phyloP scores from a whole-genome alignment of 2,113 vertebrate genomes.

The Petrocephalus zakoni region DNA sequence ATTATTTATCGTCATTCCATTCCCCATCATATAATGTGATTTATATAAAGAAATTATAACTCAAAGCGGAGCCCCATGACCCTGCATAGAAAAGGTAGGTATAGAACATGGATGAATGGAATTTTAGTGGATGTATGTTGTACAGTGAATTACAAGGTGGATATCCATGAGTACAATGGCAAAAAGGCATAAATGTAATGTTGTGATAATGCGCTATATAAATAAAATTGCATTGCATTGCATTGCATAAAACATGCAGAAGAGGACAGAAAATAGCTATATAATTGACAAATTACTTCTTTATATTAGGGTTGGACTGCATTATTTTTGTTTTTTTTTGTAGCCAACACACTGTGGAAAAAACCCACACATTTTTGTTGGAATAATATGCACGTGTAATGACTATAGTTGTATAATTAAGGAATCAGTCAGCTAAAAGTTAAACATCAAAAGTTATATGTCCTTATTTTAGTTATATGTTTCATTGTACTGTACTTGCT shows the following conservation, averaged over 20 bases:
- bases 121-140: background rate
- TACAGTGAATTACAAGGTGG: background rate
- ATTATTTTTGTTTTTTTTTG: background rate
- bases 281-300: background rate
- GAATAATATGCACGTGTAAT: background rate
- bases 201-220: too few relatives aligned
- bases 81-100: background rate
- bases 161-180: background rate
- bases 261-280: background rate
- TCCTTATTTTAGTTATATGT: background rate
- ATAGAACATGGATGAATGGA: background rate
- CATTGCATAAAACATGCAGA: background rate
- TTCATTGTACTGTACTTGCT: background rate
- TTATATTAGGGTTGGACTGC: background rate
- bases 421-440: background rate
- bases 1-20: background rate
- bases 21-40: background rate
- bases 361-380: background rate
- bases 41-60: background rate
- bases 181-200: too few relatives aligned
- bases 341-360: background rate
- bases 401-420: background rate
- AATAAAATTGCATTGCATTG: too few relatives aligned
- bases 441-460: background rate
- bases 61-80: background rate